Base-by-base conservation (phyloP, 2,888 invertebrate genomes). In the Nyleta sp. region DNA sequence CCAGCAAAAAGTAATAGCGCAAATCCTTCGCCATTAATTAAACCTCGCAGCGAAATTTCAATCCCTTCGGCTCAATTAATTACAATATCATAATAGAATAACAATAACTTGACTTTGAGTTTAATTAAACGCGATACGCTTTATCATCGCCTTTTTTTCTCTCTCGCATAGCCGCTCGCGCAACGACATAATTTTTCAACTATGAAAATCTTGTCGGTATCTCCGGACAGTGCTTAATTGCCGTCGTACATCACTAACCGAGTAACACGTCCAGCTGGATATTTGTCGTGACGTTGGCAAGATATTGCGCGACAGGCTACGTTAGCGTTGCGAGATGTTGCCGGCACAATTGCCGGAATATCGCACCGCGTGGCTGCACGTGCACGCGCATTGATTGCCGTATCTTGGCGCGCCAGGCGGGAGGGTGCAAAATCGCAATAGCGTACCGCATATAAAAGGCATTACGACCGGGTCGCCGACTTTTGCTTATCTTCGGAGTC, bases 281-380 rank as follows among this genome's bases (percentile, higher is more conserved):
- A 72, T 62, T 55, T 48, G 72, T 55, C 62, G 46, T 60, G 71
- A 60, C 71, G 24, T 60, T 52, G 17, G 52, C 60, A 50, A 62
- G 72, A 72, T 64, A 64, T 72, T 72, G 50, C 22, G 46, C 62
- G 71, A 71, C 71, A 70, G 70, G 70, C 52, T 60, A 53, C 50
- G 44, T n/a, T 60, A 60, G 42, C 33, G 42, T 70, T 52, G n/a
- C 60, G 52, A 52, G 59, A 44, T 42, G 60, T 70, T 60, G 50
- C 60, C 28, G 28, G 22, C 20, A 62, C 53, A 62, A 53, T 53
- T 60, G 55, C 50, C n/a, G 33, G 33, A 44, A 40, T 70, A 52
- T 64, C 38, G 35, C 48, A n/a, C 17, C 11, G 40, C 50, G 46
- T 46, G 46, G 50, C 24, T 52, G 67, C 74, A 60, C 74, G 65